A percentile compares a stretch with the other conserved stretches of the same genome.
Conservation (phyloP, 2,888 invertebrate species). For the Drosophila colorata region DNA sequence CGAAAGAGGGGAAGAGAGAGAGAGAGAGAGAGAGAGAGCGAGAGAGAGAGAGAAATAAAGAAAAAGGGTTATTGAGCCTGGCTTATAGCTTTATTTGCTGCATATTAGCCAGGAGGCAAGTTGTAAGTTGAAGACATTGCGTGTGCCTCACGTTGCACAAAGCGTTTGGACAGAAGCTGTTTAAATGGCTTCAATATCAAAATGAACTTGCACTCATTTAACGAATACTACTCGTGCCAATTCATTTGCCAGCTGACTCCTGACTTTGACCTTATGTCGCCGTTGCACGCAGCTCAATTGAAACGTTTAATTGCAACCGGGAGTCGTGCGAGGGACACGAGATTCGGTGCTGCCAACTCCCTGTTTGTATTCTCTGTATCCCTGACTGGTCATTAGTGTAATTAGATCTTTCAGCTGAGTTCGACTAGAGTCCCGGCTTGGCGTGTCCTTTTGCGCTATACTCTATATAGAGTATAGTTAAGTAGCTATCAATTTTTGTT, state of each 20-base stretch:
- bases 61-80: neutral
- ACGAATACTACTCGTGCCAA: constrained; percentile 55
- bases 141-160: constrained; percentile 47
- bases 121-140: constrained; percentile 47
- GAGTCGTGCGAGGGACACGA: constrained; percentile 19
- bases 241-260: constrained; percentile 83
- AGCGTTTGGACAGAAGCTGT: constrained; percentile 49
- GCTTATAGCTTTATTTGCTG: constrained; percentile 41
- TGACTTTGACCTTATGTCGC: constrained; percentile 83
- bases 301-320: constrained; percentile 82
- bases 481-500: constrained; percentile 54
- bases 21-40: neutral
- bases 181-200: constrained; percentile 54
- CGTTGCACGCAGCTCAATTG: constrained; percentile 82
- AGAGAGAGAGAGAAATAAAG: neutral
- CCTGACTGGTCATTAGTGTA: constrained; percentile 79
- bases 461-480: constrained; percentile 29
- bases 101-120: constrained; percentile 18
- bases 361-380: neutral
- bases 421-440: constrained; percentile 32
- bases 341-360: constrained; percentile 3
- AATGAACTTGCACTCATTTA: constrained; percentile 59
- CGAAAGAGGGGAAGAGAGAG: too few relatives aligned
- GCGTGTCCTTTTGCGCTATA: constrained; percentile 62
- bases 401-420: constrained; percentile 77